Conservation (phyloP, 1,140 invertebrate species). For the Tribolium madens region DNA sequence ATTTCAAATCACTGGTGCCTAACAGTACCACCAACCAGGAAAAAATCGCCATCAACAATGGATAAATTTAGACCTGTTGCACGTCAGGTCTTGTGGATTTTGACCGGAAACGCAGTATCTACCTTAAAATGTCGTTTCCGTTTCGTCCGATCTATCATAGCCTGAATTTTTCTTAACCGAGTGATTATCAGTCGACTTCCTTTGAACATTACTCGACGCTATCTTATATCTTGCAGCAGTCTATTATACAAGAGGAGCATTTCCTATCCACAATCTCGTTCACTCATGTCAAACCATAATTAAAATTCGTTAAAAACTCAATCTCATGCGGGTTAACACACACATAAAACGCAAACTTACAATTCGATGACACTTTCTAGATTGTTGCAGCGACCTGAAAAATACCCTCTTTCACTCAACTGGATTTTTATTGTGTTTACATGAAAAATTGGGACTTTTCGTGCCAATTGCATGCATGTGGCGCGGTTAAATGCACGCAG, state of each 20-base stretch:
- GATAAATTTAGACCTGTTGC: conserved; percentile 10
- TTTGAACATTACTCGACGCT: background rate
- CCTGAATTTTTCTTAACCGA: background rate
- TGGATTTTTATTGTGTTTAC: background rate
- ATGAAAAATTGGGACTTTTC: background rate
- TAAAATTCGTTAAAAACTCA: too few species aligned
- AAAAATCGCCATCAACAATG: background rate
- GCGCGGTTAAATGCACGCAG: background rate
- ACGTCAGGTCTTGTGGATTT: background rate
- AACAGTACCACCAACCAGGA: background rate
- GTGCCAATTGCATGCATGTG: background rate
- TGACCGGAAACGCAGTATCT: background rate
- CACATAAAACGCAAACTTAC: too few species aligned
- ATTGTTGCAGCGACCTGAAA: background rate
- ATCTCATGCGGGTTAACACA: background rate
- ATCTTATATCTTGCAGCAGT: background rate
- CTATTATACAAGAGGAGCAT: too few species aligned
- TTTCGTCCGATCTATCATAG: background rate
- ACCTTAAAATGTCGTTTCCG: conserved; percentile 16
- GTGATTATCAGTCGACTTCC: conserved; percentile 15
- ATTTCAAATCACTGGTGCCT: background rate
- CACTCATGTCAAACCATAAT: too few species aligned
- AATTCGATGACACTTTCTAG: too few species aligned
- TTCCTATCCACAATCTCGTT: too few species aligned
- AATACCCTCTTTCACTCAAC: background rate